Conservation (phyloP, 2,797 vertebrate genomes). For the Pantherophis alleghaniensis region DNA sequence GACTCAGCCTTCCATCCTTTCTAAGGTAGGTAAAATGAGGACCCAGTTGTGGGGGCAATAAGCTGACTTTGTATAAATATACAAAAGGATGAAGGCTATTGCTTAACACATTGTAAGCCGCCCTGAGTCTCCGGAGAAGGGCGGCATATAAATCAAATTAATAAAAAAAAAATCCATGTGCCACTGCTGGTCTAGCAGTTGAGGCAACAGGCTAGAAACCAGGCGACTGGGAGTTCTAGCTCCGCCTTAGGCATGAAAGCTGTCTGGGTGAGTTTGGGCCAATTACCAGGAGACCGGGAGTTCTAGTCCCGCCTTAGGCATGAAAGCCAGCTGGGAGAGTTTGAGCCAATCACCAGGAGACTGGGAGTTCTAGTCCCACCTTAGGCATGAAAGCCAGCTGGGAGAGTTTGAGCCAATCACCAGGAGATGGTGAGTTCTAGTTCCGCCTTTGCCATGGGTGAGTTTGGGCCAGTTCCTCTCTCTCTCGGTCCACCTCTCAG, state of each 20-base stretch:
- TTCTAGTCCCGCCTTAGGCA: neutral
- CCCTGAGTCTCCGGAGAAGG: too few species aligned
- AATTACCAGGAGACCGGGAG: neutral
- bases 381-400: neutral
- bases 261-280: too few species aligned
- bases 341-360: neutral
- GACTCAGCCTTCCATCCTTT: too few species aligned
- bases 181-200: neutral
- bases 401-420: too few species aligned
- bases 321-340: neutral
- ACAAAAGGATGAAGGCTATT: too few species aligned
- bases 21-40: too few species aligned
- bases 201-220: neutral
- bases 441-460: too few species aligned
- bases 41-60: too few species aligned
- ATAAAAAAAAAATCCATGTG: neutral
- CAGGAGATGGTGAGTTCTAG: too few species aligned
- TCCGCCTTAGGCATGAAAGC: neutral
- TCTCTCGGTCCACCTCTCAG: neutral
- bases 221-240: neutral
- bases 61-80: too few species aligned
- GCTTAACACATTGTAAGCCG: too few species aligned
- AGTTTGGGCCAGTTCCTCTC: neutral
- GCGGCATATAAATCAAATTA: too few species aligned
- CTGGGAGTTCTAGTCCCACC: fast-evolving